Evolutionary conservation across 2,113 vertebrate genomes (phyloP).

Genomic region (Eulacestoma nigropectus): DNA sequence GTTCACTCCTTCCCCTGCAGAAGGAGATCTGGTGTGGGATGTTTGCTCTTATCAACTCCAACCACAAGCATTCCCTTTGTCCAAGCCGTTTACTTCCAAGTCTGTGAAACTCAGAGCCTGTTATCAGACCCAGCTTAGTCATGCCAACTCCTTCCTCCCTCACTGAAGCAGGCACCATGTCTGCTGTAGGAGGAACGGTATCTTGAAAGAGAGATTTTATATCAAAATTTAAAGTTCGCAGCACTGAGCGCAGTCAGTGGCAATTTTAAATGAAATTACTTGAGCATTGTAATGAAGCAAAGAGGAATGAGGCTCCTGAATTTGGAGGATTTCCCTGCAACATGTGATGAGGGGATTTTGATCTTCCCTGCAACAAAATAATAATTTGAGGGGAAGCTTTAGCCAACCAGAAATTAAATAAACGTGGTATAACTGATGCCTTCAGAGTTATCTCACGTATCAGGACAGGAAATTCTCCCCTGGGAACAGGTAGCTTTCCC

Average conservation of each 20-base stretch:
- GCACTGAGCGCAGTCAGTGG: background rate
- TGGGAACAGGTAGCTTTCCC: background rate
- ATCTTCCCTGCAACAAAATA: background rate
- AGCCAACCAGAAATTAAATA: background rate
- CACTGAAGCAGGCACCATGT: background rate
- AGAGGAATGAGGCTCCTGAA: background rate
- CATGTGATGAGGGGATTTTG: background rate
- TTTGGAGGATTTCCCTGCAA: background rate
- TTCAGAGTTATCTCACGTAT: background rate
- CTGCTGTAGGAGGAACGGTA: background rate
- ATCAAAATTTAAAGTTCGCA: background rate
- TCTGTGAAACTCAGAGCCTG: background rate
- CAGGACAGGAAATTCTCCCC: background rate
- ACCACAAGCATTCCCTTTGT: background rate
- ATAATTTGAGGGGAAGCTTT: background rate
- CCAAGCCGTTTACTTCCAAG: conserved; percentile 5
- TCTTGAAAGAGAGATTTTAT: background rate
- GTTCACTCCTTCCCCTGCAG: background rate
- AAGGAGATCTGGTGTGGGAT: background rate
- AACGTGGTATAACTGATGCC: background rate
- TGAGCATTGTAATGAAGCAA: background rate
- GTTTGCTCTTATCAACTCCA: background rate
- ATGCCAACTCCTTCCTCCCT: background rate
- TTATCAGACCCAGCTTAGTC: background rate
- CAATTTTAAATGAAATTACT: background rate